phyloP scores from a whole-genome alignment of 2,113 vertebrate genomes.

The Halcyon malimbica region DNA sequence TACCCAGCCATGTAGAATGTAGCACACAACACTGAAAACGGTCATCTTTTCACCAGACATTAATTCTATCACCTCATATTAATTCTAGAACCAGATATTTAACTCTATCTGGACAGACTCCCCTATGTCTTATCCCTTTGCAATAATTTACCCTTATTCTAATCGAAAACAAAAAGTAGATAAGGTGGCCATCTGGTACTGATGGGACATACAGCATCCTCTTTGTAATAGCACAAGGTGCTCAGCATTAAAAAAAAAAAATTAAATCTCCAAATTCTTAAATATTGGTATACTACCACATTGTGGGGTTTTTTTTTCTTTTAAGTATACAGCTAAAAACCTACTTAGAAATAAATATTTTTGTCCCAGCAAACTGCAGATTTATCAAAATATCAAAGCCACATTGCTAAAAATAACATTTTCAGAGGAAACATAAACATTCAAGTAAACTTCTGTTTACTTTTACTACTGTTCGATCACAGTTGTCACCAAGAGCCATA shows the following conservation, averaged over 20 bases:
- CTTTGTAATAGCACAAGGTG: background rate
- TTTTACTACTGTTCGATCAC: background rate
- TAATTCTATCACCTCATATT: background rate
- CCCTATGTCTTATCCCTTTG: background rate
- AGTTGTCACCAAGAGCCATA: background rate
- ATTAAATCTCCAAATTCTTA: background rate
- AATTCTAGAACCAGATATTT: background rate
- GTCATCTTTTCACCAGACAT: background rate
- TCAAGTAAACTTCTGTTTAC: background rate
- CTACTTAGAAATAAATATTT: background rate
- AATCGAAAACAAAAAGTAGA: background rate
- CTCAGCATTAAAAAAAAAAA: background rate
- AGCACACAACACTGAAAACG: background rate
- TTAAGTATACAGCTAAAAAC: background rate
- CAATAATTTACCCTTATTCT: background rate
- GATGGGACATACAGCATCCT: background rate
- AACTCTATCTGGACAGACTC: background rate
- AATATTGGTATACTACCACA: background rate
- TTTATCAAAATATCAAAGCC: background rate
- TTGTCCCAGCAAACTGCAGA: background rate
- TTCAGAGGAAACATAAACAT: background rate
- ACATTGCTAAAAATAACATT: constrained; percentile 24
- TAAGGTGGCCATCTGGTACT: background rate
- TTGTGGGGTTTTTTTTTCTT: background rate
- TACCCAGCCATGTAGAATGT: background rate